Evolutionary conservation across 2,888 invertebrate species (phyloP).

Genomic region (Metopia argyrocephala): DNA sequence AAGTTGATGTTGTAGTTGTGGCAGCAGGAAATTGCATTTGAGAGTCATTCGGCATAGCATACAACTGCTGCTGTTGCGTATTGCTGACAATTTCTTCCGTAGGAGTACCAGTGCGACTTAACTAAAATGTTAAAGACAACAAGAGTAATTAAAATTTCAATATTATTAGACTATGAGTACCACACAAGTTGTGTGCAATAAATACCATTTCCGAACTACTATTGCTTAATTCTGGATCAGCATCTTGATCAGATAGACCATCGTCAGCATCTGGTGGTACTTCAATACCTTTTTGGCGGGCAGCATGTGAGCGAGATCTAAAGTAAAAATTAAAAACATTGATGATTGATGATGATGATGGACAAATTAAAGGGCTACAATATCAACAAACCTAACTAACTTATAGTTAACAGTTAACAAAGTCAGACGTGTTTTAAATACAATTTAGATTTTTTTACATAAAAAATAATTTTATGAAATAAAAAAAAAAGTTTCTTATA

Average conservation of each 20-base stretch:
- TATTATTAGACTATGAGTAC: not conserved
- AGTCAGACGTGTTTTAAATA: no score
- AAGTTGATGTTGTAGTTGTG: conserved; percentile 68
- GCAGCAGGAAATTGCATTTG: conserved; percentile 29
- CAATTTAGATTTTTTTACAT: no score
- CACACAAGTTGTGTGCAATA: not conserved
- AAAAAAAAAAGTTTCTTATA: no score
- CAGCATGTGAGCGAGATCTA: conserved; percentile 85
- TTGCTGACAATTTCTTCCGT: conserved; percentile 74
- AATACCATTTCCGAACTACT: conserved; percentile 77
- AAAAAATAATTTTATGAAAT: no score
- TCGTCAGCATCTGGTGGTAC: conserved; percentile 81
- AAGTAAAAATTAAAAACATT: conserved; percentile 4
- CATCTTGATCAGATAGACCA: conserved; percentile 82
- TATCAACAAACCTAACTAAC: no score
- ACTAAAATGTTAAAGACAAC: conserved; percentile 65
- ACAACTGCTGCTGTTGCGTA: conserved; percentile 16
- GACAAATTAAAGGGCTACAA: no score
- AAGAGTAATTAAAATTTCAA: not conserved
- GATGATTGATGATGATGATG: not conserved
- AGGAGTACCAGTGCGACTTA: conserved; percentile 76
- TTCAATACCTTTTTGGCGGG: conserved; percentile 83
- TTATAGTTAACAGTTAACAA: no score
- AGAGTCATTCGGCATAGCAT: conserved; percentile 13
- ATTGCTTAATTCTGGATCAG: conserved; percentile 79